phyloP scores from a whole-genome alignment of 2,888 invertebrate species.

The Euspilapteryx auroguttella region DNA sequence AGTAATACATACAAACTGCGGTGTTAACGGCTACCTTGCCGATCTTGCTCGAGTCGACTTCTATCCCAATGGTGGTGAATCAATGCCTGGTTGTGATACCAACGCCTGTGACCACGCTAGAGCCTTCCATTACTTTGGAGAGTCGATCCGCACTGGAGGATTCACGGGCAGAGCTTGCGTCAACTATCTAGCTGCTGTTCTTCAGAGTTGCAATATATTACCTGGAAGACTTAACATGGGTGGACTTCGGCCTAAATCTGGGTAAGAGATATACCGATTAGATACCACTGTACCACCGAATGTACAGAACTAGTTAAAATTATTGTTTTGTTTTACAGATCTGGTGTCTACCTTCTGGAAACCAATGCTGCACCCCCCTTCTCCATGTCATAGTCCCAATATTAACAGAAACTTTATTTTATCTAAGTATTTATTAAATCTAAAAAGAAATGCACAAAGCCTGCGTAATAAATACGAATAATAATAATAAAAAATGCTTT shows the following conservation, averaged over 20 bases:
- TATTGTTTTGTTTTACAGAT: constrained; percentile 16
- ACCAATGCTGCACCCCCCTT: constrained; percentile 28
- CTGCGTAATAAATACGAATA: no score
- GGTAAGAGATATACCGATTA: constrained; percentile 17
- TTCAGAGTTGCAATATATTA: constrained; percentile 17
- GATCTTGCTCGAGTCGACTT: constrained; percentile 29
- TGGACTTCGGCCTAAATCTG: constrained; percentile 25
- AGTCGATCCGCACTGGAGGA: constrained; percentile 22
- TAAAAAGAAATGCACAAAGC: no score
- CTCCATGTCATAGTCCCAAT: constrained; percentile 19
- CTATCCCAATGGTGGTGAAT: constrained; percentile 31
- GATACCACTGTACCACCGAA: no score
- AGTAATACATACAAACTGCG: constrained; percentile 34
- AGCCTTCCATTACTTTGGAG: constrained; percentile 27
- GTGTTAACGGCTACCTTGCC: constrained; percentile 23
- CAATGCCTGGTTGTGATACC: constrained; percentile 32
- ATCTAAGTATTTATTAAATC: no score
- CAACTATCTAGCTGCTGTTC: constrained; percentile 23
- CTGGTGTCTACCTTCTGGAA: constrained; percentile 23
- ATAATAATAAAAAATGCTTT: no score
- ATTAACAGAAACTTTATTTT: no score
- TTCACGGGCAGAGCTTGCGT: constrained; percentile 28
- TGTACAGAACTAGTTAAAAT: background rate
- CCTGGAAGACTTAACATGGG: constrained; percentile 27
- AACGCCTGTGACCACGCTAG: constrained; percentile 26